Conservation (phyloP, 2,888 invertebrate species). For the Parnassius orleans region DNA sequence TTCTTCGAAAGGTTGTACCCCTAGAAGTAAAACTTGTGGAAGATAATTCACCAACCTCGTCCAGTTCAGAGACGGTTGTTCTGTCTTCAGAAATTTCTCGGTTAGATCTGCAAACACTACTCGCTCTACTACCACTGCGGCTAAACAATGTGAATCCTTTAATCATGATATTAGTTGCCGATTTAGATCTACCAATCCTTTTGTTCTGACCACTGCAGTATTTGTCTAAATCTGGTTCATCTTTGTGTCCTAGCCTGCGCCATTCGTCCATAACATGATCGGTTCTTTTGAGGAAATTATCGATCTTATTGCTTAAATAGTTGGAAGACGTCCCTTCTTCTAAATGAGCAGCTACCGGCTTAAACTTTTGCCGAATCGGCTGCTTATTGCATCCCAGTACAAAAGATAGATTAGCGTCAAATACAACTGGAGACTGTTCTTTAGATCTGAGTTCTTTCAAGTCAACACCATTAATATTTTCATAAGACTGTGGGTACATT, state of each 20-base stretch:
- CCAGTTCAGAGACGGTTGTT: conserved; percentile 83
- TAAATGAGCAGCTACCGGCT: conserved; percentile 87
- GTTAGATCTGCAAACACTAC: conserved; percentile 74
- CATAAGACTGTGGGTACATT: conserved; percentile 84
- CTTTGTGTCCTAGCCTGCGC: conserved; percentile 85
- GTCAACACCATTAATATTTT: conserved; percentile 68
- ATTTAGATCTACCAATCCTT: conserved; percentile 83
- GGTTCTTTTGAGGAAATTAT: conserved; percentile 89
- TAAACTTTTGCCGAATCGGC: conserved; percentile 84
- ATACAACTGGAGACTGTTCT: conserved; percentile 89
- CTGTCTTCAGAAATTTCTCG: conserved; percentile 83
- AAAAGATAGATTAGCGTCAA: conserved; percentile 90
- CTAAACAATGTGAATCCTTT: conserved; percentile 88
- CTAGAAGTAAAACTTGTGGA: conserved; percentile 34
- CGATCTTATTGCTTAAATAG: conserved; percentile 87
- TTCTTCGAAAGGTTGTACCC: conserved; percentile 36
- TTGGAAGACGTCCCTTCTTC: conserved; percentile 90
- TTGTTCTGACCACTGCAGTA: conserved; percentile 58
- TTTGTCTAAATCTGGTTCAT: conserved; percentile 65
- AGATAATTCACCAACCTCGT: conserved; percentile 76
- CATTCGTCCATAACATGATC: conserved; percentile 95
- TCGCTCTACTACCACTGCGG: conserved; percentile 77
- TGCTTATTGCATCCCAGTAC: conserved; percentile 87
- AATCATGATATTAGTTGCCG: conserved; percentile 91
- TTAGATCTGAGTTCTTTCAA: conserved; percentile 82